Percentiles rank a stretch among this genome's conserved stretches.
Evolutionary conservation across 2,113 vertebrate species (phyloP).

Genomic region (Corynorhinus townsendii): DNA sequence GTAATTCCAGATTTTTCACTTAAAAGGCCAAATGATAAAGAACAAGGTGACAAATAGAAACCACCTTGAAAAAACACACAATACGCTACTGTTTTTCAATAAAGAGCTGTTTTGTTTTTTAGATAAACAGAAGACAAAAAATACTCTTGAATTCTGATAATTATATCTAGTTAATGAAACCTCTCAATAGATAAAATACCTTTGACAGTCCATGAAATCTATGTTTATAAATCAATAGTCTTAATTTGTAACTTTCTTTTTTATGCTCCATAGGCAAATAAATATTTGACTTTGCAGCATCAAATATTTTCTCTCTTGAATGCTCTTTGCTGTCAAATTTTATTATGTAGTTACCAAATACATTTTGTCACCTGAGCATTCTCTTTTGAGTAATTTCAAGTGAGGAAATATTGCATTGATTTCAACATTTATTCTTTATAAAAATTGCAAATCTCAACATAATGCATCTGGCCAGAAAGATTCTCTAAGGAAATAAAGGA

Average conservation of each 20-base stretch:
- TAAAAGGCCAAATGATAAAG: constrained; percentile 26
- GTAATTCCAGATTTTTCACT: neutral
- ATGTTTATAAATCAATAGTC: constrained; percentile 46
- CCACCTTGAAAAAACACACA: neutral
- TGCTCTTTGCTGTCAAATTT: constrained; percentile 43
- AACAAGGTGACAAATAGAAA: neutral
- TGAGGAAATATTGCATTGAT: constrained; percentile 71
- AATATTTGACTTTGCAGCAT: constrained; percentile 31
- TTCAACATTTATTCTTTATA: constrained; percentile 66
- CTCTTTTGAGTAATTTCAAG: constrained; percentile 62
- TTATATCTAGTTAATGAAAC: constrained; percentile 23
- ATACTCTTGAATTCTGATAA: neutral
- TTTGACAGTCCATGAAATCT: constrained; percentile 27
- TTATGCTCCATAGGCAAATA: constrained; percentile 43
- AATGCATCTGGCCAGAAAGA: constrained; percentile 68
- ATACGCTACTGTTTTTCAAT: constrained; percentile 8
- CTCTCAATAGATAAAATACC: constrained; percentile 43
- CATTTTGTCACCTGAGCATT: constrained; percentile 60
- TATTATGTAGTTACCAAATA: constrained; percentile 61
- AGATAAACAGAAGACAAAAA: neutral
- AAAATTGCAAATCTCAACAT: constrained; percentile 67
- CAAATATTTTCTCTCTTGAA: constrained; percentile 42
- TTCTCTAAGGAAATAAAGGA: constrained; percentile 71
- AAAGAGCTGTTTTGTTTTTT: neutral
- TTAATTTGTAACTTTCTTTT: constrained; percentile 49